Evolutionary conservation across 2,113 vertebrate genomes (phyloP), one percentile per base, ranked within the genome.

Genomic region (Rhabdomys dilectus): DNA sequence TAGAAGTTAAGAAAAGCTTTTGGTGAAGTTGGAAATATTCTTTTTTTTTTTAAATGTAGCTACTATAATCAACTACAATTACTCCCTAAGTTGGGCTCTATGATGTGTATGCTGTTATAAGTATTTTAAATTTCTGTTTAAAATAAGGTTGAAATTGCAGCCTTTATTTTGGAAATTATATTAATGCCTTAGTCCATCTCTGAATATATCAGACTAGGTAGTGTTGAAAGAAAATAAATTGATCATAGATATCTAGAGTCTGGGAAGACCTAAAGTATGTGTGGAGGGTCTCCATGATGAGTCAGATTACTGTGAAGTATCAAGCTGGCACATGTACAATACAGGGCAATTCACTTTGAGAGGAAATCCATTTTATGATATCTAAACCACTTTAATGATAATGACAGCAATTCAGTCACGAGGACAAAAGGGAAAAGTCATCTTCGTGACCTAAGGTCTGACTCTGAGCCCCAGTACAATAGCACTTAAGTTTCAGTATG

Each of bases 221-320:
- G 58, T 24, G 29, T 42, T 17, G 4, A 66, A 51, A 51, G 11
- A 48, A 68, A 64, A 42, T 5, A 29, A 34, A 42, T 17, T 36
- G 24, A 42, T 80, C 36, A 68, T 11, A n/a, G n/a, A 26, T 36
- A 80, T 70, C 85, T 70, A 8, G 39, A n/a, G 15, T 2, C 21
- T 60, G 39, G 24, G 5, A 72, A 81, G 39, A 31, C 10, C 8
- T 31, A 39, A 42, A 26, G 12, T 6, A n/a, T 31, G 31, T 48
- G 3, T 21, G 15, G 10, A 72, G 39, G 11, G 0, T 34, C 39
- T n/a, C 22, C 9, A 9, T 7, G 29, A 26, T 72, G 0, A 13
- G 3, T 36, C 8, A 21, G 9, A 19, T 42, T 51, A 15, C 2
- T 3, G 8, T 36, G 21, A 51, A 70, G 19, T 13, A 21, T 9